Percentiles rank a stretch among this genome's conserved stretches.
These are phyloP conservation scores for Poeciliopsis infans DNA, from an alignment of 2,797 vertebrate species.

Conservation along the genomic window DNA sequence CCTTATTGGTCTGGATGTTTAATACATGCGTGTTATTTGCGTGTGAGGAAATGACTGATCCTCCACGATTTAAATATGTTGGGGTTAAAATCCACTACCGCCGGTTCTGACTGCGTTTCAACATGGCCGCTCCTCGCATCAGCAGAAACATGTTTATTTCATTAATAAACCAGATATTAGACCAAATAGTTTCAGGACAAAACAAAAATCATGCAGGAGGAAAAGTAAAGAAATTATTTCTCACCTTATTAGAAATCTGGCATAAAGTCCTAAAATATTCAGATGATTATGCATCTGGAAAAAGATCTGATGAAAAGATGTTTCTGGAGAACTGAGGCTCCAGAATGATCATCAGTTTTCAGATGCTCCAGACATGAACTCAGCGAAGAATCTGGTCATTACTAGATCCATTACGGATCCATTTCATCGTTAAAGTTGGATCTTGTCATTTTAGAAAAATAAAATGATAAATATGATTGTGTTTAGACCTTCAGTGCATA, in stretches of 20 bases:
- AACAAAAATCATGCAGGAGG: too few species aligned
- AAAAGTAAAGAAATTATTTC: too few species aligned
- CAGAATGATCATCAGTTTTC: not conserved
- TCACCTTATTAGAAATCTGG: too few species aligned
- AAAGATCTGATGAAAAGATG: too few species aligned
- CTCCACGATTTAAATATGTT: not conserved
- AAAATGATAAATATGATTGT: not conserved
- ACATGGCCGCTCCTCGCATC: too few species aligned
- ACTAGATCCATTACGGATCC: not conserved
- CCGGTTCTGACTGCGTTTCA: too few species aligned
- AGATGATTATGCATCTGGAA: too few species aligned
- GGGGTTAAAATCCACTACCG: too few species aligned
- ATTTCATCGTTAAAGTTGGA: not conserved
- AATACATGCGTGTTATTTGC: not conserved
- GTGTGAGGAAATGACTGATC: not conserved
- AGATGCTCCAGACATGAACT: not conserved
- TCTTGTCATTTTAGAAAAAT: not conserved
- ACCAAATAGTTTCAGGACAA: too few species aligned
- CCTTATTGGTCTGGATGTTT: not conserved
- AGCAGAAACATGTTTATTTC: too few species aligned
- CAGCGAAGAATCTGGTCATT: not conserved
- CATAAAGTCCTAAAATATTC: too few species aligned
- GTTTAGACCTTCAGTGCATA: not conserved
- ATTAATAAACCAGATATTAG: too few species aligned
- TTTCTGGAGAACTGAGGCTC: not conserved